These are phyloP conservation scores for Cepaea hortensis DNA, from an alignment of 2,888 invertebrate genomes.

Conservation along the genomic window DNA sequence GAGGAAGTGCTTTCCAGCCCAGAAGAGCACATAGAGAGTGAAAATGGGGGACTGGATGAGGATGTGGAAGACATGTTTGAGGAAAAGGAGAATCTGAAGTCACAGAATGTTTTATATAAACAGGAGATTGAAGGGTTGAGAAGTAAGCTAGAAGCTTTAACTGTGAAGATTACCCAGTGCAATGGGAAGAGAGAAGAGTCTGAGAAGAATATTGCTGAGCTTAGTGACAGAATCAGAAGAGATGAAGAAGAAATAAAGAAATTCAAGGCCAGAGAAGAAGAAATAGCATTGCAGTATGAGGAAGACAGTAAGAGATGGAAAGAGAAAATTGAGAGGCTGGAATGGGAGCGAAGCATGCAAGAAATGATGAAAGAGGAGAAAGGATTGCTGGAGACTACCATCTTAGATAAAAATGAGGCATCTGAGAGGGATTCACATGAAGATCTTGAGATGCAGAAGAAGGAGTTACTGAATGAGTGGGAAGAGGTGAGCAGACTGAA, in stretches of 20 bases:
- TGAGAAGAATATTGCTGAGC: neutral
- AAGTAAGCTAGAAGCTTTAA: neutral
- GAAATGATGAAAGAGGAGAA: neutral
- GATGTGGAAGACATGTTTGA: neutral
- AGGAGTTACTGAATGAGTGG: neutral
- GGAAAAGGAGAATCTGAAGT: conserved; percentile 8
- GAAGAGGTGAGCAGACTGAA: conserved; percentile 11
- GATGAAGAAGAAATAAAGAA: neutral
- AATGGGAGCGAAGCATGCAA: neutral
- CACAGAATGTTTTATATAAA: neutral
- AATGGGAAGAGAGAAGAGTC: neutral
- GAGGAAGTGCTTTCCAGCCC: neutral
- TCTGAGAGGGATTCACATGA: neutral
- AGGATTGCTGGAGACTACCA: neutral
- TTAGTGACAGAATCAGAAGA: neutral
- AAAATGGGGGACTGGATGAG: neutral
- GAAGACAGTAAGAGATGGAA: conserved; percentile 2
- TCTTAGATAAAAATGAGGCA: neutral
- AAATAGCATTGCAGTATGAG: neutral
- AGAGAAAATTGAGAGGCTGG: neutral
- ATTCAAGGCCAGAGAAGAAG: neutral
- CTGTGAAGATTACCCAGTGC: neutral
- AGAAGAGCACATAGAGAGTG: neutral
- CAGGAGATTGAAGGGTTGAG: neutral
- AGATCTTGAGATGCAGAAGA: neutral